A percentile compares a stretch with the other conserved stretches of the same genome.
These are phyloP conservation scores for Hyaena hyaena DNA, from an alignment of 2,113 vertebrate genomes.

Conservation along the genomic window DNA sequence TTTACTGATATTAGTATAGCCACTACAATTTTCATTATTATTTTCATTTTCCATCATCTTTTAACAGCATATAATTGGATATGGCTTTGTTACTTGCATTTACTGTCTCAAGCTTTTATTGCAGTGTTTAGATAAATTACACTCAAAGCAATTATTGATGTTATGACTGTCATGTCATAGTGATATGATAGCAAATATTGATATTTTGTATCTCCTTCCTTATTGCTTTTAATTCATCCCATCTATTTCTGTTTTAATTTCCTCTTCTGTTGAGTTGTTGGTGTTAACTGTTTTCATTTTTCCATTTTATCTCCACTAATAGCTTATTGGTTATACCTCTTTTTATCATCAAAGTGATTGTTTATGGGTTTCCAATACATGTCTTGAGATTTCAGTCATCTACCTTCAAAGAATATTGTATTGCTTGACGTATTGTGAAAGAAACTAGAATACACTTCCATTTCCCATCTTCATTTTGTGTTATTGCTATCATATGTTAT, in stretches of 20 bases:
- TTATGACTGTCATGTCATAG: not conserved
- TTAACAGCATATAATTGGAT: not conserved
- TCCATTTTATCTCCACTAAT: not conserved
- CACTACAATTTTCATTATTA: not conserved
- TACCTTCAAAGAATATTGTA: not conserved
- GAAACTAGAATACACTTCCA: not conserved
- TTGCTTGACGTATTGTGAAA: not conserved
- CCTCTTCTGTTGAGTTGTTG: not conserved
- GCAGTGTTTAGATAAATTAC: not conserved
- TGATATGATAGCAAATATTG: not conserved
- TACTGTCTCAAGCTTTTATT: not conserved
- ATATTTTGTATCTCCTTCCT: not conserved
- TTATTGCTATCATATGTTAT: not conserved
- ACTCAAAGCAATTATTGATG: not conserved
- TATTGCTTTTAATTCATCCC: not conserved
- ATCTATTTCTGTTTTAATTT: not conserved
- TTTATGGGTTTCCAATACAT: not conserved
- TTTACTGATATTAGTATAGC: not conserved
- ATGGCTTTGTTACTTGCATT: not conserved
- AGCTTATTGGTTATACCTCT: not conserved
- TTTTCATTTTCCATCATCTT: not conserved
- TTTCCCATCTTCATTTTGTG: not conserved
- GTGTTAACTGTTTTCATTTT: not conserved
- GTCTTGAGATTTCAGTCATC: not conserved
- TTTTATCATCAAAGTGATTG: not conserved